Evolutionary conservation across 2,797 vertebrate genomes (phyloP).

Genomic region (Tokudaia tokunoshimensis): DNA sequence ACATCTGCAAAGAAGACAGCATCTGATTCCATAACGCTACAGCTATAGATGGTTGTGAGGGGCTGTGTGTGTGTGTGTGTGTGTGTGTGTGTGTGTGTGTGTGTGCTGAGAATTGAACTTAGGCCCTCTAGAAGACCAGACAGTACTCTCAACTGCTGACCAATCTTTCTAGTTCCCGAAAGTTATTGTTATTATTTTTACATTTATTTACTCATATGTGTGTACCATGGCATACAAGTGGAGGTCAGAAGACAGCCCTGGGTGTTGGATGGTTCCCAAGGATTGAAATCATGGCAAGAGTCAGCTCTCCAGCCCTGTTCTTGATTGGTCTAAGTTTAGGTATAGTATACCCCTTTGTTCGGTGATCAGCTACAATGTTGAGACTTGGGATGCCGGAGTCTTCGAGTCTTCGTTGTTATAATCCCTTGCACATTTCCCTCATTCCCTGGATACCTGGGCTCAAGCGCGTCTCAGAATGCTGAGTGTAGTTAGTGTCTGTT

Average conservation of each 20-base stretch:
- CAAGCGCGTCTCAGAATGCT: not conserved
- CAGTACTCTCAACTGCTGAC: not conserved
- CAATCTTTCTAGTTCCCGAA: not conserved
- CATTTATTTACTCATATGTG: not conserved
- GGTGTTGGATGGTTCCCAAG: too few relatives aligned
- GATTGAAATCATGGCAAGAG: not conserved
- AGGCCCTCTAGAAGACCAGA: not conserved
- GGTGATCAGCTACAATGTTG: not conserved
- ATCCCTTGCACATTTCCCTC: not conserved
- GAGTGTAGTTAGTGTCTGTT: not conserved
- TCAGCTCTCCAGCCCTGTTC: not conserved
- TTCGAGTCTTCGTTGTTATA: too few relatives aligned
- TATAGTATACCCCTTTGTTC: too few relatives aligned
- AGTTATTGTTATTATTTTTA: not conserved
- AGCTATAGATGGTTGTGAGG: not conserved
- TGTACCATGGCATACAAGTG: not conserved
- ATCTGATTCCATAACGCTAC: not conserved
- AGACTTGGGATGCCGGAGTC: not conserved
- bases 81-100: not conserved
- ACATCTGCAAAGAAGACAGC: not conserved
- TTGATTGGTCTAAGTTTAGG: not conserved
- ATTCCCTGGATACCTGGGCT: not conserved
- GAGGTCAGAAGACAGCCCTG: not conserved
- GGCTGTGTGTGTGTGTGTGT: not conserved
- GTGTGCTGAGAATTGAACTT: not conserved